A percentile compares a stretch with the other conserved stretches of the same genome.
Evolutionary conservation across 2,113 vertebrate species (phyloP).

Genomic region (Egretta garzetta): DNA sequence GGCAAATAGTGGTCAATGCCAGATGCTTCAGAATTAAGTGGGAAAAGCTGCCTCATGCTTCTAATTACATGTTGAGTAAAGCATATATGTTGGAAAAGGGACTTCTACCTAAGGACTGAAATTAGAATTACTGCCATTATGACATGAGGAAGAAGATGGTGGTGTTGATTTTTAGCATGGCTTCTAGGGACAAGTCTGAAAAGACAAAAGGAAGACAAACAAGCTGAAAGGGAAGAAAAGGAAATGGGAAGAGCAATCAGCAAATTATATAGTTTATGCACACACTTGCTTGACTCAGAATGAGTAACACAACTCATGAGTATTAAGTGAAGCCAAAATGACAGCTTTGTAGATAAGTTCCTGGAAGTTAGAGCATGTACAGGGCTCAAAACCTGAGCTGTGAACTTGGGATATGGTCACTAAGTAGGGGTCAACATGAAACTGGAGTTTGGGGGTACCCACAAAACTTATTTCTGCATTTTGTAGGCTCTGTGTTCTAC

Average conservation of each 20-base stretch:
- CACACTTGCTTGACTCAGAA: not conserved
- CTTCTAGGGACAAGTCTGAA: not conserved
- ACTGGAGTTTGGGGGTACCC: not conserved
- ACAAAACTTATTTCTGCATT: not conserved
- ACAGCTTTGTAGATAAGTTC: not conserved
- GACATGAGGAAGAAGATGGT: not conserved
- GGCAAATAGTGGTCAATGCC: not conserved
- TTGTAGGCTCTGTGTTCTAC: not conserved
- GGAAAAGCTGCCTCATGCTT: not conserved
- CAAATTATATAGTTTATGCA: not conserved
- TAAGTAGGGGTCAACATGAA: not conserved
- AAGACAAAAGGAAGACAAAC: not conserved
- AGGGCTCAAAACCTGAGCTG: not conserved
- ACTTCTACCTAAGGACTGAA: not conserved
- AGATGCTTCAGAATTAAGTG: conserved; percentile 5
- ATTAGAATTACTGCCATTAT: not conserved
- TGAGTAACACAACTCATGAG: not conserved
- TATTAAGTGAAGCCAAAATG: not conserved
- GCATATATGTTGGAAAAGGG: not conserved
- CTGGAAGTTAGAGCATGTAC: not conserved
- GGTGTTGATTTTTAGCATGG: not conserved
- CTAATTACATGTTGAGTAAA: not conserved
- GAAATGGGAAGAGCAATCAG: not conserved
- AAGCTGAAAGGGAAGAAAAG: not conserved
- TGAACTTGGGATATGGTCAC: not conserved